Evolutionary conservation across 2,888 invertebrate genomes (phyloP), one percentile per base, ranked within the genome.

Genomic region (Coecobrya sp.): DNA sequence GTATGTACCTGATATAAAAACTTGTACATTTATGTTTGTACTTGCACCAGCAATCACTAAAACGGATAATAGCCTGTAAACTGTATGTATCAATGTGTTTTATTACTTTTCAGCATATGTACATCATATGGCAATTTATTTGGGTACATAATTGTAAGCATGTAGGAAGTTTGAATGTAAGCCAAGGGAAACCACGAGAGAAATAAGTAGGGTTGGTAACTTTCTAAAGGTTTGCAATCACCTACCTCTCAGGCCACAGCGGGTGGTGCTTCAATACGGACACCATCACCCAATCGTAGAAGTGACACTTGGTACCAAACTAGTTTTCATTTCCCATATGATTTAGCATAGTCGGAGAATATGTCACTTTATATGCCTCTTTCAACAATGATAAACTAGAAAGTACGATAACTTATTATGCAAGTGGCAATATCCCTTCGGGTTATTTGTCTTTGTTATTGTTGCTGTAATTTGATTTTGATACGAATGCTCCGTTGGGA

Each of bases 291-390:
- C 73, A 73, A 73, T 73, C 30, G 42, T 19, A 36, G 73, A 73
- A 42, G 19, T 73, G 73, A 73, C 73, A 73, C 42, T 73, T 73
- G 36, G 16, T 70, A 5, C 70, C 68, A 16, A 36, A 70, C 55
- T n/a, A 49, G 13, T 49, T 49, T 49, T 49, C 36, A 36, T 49
- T 13, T 13, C 49, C 49, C 49, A 49, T 13, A 49, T 13, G 49
- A 13, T 49, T 49, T 49, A 49, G 1, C 10, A 4, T 49, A 7
- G 49, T 36, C 36, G 49, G 49, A 3, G 49, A 7, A 11, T 7
- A 36, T 49, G 49, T 49, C 49, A 49, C 49, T 49, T 49, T 49
- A 49, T 49, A 13, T 49, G 49, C 13, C 10, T 10, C 49, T 49
- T 49, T 49, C 49, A 49, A 3, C 49, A 49, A 4, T 36, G 3